phyloP scores from a whole-genome alignment of 2,888 invertebrate genomes.

The Tribolium freemani region DNA sequence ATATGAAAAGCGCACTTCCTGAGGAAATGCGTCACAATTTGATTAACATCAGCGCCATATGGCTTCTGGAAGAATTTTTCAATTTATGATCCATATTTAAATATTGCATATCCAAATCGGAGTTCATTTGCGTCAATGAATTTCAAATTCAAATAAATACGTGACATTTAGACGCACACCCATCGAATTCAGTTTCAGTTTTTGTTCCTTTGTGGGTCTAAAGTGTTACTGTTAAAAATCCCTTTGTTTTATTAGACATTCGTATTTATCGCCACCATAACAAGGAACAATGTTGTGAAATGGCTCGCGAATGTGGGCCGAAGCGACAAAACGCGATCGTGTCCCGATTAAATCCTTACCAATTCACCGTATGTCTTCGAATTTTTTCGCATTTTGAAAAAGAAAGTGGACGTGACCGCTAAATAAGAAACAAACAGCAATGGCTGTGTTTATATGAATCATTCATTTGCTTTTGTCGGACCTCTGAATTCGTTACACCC shows the following conservation, averaged over 20 bases:
- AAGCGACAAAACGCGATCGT: not conserved
- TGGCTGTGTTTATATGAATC: slow-evolving; percentile 21
- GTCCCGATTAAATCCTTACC: not conserved
- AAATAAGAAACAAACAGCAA: not conserved
- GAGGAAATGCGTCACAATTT: not conserved
- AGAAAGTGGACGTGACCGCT: not conserved
- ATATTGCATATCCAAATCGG: not conserved
- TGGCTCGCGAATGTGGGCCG: slow-evolving; percentile 11
- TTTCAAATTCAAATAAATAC: not conserved
- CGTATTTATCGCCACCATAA: slow-evolving; percentile 10
- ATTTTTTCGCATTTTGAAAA: not conserved
- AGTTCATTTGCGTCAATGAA: not conserved
- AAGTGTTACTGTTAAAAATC: slow-evolving; percentile 1
- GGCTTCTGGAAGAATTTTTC: not conserved
- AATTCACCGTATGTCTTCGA: not conserved
- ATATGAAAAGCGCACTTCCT: not conserved
- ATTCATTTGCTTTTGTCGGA: slow-evolving; percentile 28
- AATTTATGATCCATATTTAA: not conserved
- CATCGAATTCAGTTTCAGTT: not conserved
- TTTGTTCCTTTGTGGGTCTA: not conserved
- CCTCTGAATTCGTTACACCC: slow-evolving; percentile 21
- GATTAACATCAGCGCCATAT: not conserved
- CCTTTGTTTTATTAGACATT: slow-evolving; percentile 18
- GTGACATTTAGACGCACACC: not conserved
- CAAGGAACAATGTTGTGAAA: slow-evolving; percentile 5